These are phyloP conservation scores for Gymnobelideus leadbeateri DNA, from an alignment of 2,113 vertebrate species.

Conservation along the genomic window DNA sequence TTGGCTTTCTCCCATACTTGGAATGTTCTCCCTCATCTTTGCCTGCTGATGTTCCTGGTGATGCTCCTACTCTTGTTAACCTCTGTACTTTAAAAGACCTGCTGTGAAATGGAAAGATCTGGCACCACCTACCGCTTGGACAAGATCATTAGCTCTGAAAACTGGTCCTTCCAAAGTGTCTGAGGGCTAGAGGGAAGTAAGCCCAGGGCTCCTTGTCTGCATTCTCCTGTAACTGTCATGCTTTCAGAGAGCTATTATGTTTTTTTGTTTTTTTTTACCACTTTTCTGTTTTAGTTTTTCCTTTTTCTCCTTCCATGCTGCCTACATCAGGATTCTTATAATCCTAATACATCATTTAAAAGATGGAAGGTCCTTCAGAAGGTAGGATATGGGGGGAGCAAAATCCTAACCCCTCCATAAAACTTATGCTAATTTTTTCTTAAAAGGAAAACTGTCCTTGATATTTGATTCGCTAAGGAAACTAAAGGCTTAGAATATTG, in stretches of 20 bases:
- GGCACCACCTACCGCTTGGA: neutral
- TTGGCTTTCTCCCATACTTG: too few relatives aligned
- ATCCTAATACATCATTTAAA: neutral
- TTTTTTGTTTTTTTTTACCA: neutral
- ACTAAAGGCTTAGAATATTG: neutral
- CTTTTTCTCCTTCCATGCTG: neutral
- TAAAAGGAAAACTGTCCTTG: neutral
- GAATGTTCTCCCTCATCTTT: too few relatives aligned
- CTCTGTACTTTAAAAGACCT: neutral
- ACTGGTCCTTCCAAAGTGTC: neutral
- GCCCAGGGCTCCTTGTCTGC: neutral
- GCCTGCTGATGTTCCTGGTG: neutral
- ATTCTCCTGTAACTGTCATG: neutral
- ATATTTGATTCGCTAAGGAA: neutral
- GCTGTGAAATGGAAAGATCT: neutral
- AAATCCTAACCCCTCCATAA: neutral
- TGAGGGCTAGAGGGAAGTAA: neutral
- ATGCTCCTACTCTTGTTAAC: too few relatives aligned
- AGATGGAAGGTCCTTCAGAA: neutral
- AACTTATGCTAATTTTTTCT: neutral
- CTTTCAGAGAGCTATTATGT: neutral
- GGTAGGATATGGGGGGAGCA: neutral
- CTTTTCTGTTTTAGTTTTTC: neutral
- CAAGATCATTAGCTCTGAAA: neutral
- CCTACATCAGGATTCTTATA: neutral